Evolutionary conservation across 2,797 vertebrate species (phyloP), one percentile per base, ranked within the genome.

Genomic region (Acrocephalus scirpaceus): DNA sequence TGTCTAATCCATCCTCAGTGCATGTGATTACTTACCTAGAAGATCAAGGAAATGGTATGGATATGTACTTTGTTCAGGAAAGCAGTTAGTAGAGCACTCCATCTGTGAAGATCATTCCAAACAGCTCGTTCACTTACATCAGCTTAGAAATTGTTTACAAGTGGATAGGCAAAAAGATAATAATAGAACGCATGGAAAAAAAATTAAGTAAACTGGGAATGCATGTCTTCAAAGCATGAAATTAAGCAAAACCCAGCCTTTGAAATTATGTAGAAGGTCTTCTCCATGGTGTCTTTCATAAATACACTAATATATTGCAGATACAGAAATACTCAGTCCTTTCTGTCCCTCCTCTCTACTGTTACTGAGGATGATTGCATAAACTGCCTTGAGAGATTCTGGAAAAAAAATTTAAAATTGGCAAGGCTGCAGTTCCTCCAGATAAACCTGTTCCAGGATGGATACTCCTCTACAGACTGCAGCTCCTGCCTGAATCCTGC

Each of bases 1-100:
- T 47, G 51, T 90, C 82, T 81, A 86, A 91, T 95, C 44, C 38
- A 66, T 92, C 71, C 81, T 95, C 62, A 56, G 51, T 88, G 76
- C 40, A 47, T 70, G 51, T 61, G 75, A 64, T 54, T 90, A 51
- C 74, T 86, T 89, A 76, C 51, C 56, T 86, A 76, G 44, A 92
- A 94, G 51, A 75, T 84, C 25, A 66, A 73, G 86, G 53, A 93
- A 73, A 67, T 90, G 38, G 30, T 56, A 22, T 74, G 67, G 67
- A 25, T 90, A 64, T 40, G 34, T 72, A 50, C 56, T 86, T 85
- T 66, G 56, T 73, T 73, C 56, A 67, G 58, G 53, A 86, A 67
- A 86, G 53, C 36, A 73, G 27, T 42, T 73, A 82, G 50, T 53
- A 57, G 74, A 70, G 76, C 77, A 30, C 44, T 73, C 64, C 66